phyloP scores from a whole-genome alignment of 2,113 vertebrate species.

The Rhegmatorhina hoffmannsi region DNA sequence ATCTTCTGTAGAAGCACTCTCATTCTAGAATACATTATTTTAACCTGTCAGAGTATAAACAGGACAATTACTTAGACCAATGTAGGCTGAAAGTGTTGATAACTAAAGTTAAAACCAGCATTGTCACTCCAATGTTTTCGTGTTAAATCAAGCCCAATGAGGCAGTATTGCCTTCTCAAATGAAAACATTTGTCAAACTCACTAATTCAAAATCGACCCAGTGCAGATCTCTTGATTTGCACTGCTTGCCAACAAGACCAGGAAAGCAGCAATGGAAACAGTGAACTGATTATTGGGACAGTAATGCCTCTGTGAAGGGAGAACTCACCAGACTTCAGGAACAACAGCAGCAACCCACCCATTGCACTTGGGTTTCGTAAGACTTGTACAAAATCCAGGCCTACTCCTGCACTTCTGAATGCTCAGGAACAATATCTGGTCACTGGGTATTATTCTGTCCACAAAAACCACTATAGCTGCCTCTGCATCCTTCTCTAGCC shows the following conservation, averaged over 20 bases:
- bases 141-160: slow-evolving; percentile 39
- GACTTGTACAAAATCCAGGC: not conserved
- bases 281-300: not conserved
- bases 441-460: not conserved
- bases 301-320: not conserved
- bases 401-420: not conserved
- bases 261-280: not conserved
- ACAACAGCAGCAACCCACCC: not conserved
- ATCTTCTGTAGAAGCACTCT: not conserved
- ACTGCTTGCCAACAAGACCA: not conserved
- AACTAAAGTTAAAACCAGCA: slow-evolving; percentile 53
- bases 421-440: not conserved
- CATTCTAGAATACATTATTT: slow-evolving; percentile 55
- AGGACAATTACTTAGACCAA: slow-evolving; percentile 71
- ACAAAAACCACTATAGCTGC: not conserved
- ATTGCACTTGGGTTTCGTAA: not conserved
- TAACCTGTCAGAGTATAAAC: slow-evolving; percentile 60
- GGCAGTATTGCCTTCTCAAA: slow-evolving; percentile 48
- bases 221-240: slow-evolving; percentile 32
- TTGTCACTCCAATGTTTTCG: not conserved
- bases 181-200: slow-evolving; percentile 62
- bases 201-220: slow-evolving; percentile 21
- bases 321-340: not conserved
- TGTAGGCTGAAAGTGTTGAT: slow-evolving; percentile 38
- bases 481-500: not conserved